Evolutionary conservation across 2,888 invertebrate species (phyloP).

Genomic region (Dynastes hyllus): DNA sequence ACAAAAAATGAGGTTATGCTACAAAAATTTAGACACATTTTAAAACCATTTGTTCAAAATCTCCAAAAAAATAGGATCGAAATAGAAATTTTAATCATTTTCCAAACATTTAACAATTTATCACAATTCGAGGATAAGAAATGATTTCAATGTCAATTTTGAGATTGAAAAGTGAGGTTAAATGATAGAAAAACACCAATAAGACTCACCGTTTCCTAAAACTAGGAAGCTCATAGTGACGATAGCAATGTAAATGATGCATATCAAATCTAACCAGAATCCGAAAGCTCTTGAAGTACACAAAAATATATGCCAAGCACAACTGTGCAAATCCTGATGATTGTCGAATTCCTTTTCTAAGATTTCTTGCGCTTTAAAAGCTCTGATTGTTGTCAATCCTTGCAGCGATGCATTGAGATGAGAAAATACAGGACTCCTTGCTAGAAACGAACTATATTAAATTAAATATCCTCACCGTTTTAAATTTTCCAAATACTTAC

Average conservation of each 20-base stretch:
- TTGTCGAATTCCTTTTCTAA: conserved; percentile 87
- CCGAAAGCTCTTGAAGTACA: conserved; percentile 94
- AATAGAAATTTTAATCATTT: no score
- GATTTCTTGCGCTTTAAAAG: conserved; percentile 87
- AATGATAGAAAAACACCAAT: no score
- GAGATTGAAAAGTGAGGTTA: no score
- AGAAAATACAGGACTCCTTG: conserved; percentile 93
- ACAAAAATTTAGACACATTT: no score
- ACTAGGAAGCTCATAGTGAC: conserved; percentile 91
- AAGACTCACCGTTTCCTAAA: conserved; percentile 73
- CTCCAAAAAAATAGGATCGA: no score
- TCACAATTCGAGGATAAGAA: no score
- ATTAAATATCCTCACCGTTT: conserved; percentile 25
- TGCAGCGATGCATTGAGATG: conserved; percentile 92
- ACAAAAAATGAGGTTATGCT: no score
- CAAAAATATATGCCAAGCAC: conserved; percentile 94
- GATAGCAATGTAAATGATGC: conserved; percentile 87
- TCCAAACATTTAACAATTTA: no score
- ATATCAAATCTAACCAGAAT: conserved; percentile 92
- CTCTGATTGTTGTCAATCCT: conserved; percentile 93
- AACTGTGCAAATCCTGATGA: conserved; percentile 90
- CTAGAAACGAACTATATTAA: conserved; percentile 54
- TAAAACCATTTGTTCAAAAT: no score
- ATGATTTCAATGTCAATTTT: no score
- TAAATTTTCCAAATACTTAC: conserved; percentile 73